phyloP scores from a whole-genome alignment of 2,888 invertebrate genomes.

The Bombyx huttoni region DNA sequence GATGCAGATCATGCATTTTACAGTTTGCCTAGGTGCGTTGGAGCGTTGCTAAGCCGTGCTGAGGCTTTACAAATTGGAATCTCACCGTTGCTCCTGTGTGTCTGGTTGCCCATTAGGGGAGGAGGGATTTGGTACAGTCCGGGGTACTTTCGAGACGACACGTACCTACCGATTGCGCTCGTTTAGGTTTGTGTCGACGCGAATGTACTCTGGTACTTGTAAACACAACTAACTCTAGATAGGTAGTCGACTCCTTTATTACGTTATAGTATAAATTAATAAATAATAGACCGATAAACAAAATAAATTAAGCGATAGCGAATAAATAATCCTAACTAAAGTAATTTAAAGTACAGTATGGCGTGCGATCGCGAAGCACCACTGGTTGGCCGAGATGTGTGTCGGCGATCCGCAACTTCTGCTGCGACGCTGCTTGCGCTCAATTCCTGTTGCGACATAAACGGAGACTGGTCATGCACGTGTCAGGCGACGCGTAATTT shows the following conservation, averaged over 20 bases:
- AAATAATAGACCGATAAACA: constrained; percentile 65
- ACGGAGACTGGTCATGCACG: constrained; percentile 72
- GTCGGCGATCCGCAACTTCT: constrained; percentile 60
- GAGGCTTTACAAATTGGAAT: constrained; percentile 63
- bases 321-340: constrained; percentile 70
- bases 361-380: constrained; percentile 59
- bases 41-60: constrained; percentile 65
- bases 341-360: constrained; percentile 64
- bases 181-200: constrained; percentile 27
- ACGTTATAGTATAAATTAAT: constrained; percentile 53
- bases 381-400: constrained; percentile 62
- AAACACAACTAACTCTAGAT: constrained; percentile 43
- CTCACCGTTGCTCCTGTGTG: constrained; percentile 66
- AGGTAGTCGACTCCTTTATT: constrained; percentile 69
- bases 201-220: constrained; percentile 35
- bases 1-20: constrained; percentile 39
- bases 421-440: constrained; percentile 58
- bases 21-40: constrained; percentile 42
- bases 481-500: constrained; percentile 68
- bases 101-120: constrained; percentile 51
- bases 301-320: constrained; percentile 71
- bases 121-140: constrained; percentile 35
- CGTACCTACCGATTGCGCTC: constrained; percentile 24
- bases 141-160: constrained; percentile 41
- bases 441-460: constrained; percentile 73